Percentiles rank a stretch among this genome's conserved stretches.
Evolutionary conservation across 2,888 invertebrate genomes (phyloP).

Genomic region (Bellardia pandia): DNA sequence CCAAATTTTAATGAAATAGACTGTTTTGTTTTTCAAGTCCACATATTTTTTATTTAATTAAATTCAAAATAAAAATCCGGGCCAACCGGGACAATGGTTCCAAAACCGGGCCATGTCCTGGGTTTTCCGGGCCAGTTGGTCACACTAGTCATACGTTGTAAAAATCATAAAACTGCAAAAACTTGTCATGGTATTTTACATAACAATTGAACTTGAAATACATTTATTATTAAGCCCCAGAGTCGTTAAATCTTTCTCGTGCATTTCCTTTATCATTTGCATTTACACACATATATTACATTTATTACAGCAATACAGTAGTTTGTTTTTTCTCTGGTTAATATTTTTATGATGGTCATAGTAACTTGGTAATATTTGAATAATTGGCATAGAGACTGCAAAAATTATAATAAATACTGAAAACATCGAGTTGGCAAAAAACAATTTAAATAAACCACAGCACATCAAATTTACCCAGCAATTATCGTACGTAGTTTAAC

Average conservation of each 20-base stretch:
- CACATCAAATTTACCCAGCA: conserved; percentile 54
- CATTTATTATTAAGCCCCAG: too few relatives aligned
- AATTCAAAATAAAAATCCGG: too few relatives aligned
- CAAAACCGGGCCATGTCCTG: too few relatives aligned
- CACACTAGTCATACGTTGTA: too few relatives aligned
- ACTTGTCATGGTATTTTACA: too few relatives aligned
- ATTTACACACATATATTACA: neutral
- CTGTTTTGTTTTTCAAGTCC: too few relatives aligned
- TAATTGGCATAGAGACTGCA: conserved; percentile 10
- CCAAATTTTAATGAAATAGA: too few relatives aligned
- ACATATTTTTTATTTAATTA: too few relatives aligned
- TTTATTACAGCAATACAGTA: neutral
- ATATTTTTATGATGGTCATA: neutral
- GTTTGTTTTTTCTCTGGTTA: neutral
- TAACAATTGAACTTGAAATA: too few relatives aligned
- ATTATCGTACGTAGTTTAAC: conserved; percentile 61
- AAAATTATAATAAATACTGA: neutral
- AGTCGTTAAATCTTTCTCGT: neutral
- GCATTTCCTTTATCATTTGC: neutral
- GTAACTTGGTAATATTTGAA: conserved; percentile 5
- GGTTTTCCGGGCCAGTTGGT: too few relatives aligned
- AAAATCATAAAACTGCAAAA: too few relatives aligned
- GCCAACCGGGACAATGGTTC: too few relatives aligned
- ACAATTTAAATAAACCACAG: conserved; percentile 18
- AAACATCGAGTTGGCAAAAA: neutral